Base-by-base conservation (phyloP, 2,888 invertebrate species). In the Acrobasis repandana region DNA sequence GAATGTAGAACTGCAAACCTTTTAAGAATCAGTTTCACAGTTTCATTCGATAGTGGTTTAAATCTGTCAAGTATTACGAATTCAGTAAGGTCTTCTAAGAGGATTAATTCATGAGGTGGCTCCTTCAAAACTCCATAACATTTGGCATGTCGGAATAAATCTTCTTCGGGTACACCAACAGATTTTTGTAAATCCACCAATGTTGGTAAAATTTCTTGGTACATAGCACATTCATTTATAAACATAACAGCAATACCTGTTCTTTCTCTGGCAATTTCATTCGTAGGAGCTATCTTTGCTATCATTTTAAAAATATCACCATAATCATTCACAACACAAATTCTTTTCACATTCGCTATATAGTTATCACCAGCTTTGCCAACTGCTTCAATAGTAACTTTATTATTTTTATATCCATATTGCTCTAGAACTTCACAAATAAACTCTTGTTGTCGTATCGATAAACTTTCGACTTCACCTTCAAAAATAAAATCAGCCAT, bases 321-420 rank as follows among this genome's bases (percentile, higher is more conserved):
- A 16, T 28, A 0, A 28, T 54, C 38, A 9, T n/a, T 33, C 33
- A 33, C 33, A 52, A 9, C 33, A 15, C 9, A n/a, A n/a, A 52
- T 52, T 60, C 77, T 68, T 61, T 72, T 77, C 0, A 77, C 72
- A 34, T 61, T 68, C 15, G 79, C 73, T 10, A 61, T 65, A 60
- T 73, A 82, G 63, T 80, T 82, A 14, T 82, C 82, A 14, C 75
- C 82, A 0, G 69, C 70, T 61, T 64, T 64, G 0, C 82, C 80
- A 2, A 82, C 74, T 9, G 70, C 56, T 48, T 72, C 62, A 1
- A 84, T 62, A 0, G 50, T 52, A 0, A 78, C 73, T 57, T 75
- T 77, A 8, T 68, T 71, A 33, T 73, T 67, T 43, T 65, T 68
- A n/a, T 64, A 76, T 1, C 78, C 80, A 38, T 63, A 68, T 59